A percentile compares a stretch with the other conserved stretches of the same genome.
Conservation (phyloP, 53 echinoderm and acorn worm species). For the Crossaster papposus region DNA sequence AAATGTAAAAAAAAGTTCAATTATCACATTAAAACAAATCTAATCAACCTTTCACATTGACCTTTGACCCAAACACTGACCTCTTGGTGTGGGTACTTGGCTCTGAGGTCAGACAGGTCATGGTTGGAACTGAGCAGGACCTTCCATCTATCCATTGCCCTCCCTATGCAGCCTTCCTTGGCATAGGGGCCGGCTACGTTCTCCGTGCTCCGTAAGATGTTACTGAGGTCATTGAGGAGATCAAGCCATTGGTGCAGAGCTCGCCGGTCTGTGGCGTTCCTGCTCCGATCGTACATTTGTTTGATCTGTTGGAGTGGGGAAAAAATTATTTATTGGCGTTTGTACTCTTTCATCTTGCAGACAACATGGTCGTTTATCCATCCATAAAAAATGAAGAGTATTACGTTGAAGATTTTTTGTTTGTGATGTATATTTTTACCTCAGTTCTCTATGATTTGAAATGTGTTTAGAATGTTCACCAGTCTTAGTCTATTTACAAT, state of each 20-base stretch:
- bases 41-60: background rate
- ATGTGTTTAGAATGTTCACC: too few species aligned
- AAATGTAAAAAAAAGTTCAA: too few species aligned
- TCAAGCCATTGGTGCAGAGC: conserved; percentile 96
- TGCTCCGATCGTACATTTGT: conserved; percentile 79
- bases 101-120: conserved; percentile 83
- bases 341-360: too few species aligned
- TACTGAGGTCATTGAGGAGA: conserved; percentile 70
- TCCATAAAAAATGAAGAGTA: too few species aligned
- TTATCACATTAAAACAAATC: too few species aligned
- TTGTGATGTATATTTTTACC: too few species aligned
- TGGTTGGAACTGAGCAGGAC: conserved; percentile 79
- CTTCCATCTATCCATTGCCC: conserved; percentile 81
- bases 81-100: conserved; percentile 97
- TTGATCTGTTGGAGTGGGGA: conserved; percentile 64
- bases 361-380: too few species aligned
- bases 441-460: too few species aligned
- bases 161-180: conserved; percentile 61
- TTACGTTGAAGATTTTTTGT: too few species aligned
- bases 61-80: conserved; percentile 46
- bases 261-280: conserved; percentile 87
- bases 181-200: conserved; percentile 48
- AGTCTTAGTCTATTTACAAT: too few species aligned
- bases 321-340: background rate
- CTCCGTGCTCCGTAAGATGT: conserved; percentile 56